Evolutionary conservation across 2,113 vertebrate species (phyloP).

Genomic region (Stigmatopora nigra): DNA sequence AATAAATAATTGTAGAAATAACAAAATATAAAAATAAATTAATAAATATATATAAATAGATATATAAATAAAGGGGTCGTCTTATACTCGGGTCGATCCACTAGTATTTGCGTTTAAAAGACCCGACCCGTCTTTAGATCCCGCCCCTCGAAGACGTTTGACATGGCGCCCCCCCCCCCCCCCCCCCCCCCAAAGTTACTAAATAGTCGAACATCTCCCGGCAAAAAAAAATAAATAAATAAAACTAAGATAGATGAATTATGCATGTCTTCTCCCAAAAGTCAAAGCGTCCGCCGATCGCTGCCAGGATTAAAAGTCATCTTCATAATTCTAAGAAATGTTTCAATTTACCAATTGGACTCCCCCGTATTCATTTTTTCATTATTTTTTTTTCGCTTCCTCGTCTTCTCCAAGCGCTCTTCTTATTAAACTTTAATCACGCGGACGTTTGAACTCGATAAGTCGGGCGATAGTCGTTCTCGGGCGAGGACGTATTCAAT

Average conservation of each 20-base stretch:
- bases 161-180: slow-evolving; percentile 8
- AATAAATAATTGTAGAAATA: no score
- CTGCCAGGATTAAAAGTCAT: not conserved
- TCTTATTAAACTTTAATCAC: slow-evolving; percentile 1
- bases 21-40: no score
- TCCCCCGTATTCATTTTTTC: not conserved
- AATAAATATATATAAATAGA: no score
- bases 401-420: not conserved
- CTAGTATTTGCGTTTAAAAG: slow-evolving; percentile 45
- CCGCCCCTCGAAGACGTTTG: slow-evolving; percentile 3
- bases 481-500: not conserved
- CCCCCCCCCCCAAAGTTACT: not conserved
- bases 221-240: no score
- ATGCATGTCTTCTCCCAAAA: not conserved
- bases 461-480: not conserved
- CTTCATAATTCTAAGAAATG: not conserved
- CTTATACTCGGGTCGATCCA: not conserved
- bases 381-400: not conserved
- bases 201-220: slow-evolving; percentile 18
- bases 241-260: slow-evolving; percentile 9
- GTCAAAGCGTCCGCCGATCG: not conserved
- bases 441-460: not conserved
- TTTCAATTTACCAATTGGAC: not conserved
- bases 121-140: slow-evolving; percentile 16
- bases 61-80: no score